Evolutionary conservation across 1,140 invertebrate species (phyloP), one percentile per base, ranked within the genome.

Genomic region (Mycetomoellerius zeteki): DNA sequence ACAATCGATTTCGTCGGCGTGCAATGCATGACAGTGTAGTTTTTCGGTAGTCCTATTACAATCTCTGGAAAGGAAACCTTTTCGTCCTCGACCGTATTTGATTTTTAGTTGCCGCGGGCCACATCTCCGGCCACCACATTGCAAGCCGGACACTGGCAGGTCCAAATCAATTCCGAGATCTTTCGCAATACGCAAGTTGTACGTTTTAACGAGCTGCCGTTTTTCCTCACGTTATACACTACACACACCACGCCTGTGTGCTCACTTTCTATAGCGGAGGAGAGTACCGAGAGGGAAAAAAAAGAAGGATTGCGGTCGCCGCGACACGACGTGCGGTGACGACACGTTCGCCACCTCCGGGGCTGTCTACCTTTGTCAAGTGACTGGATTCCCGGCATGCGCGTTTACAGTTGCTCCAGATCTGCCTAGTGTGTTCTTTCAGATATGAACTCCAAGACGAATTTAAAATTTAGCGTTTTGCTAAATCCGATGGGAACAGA

Each of bases 181-280:
- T 84, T 73, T 84, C 54, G 82, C 21, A 78, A 85, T 78, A 47
- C 30, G 21, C n/a, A 50, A 6, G 65, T 47, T 7, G 58, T 30
- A 27, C 58, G 37, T 69, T 69, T 69, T 69, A 69, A 69, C 37
- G 37, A 69, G 65, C 37, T 69, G 65, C 6, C 65, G 65, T 69
- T 69, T 69, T 69, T 21, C 37, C 65, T 50, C 37, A 14, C 37
- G 12, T 24, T 47, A 8, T 72, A 30, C 14, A 56, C 24, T 21
- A 14, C 33, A 76, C 47, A 58, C 58, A 54, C 69, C 72, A 85
- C 82, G 73, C 58, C 43, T 37, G 62, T 69, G 14, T 69, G 19
- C 72, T 58, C 33, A 72, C 82, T 85, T 85, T 85, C 82, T 85
- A 85, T 64, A 52, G 60, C 80, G 60, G 24, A 65, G 73, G 60